Evolutionary conservation across 1,140 invertebrate species (phyloP), one percentile per base, ranked within the genome.

Genomic region (Ganaspis sp.): DNA sequence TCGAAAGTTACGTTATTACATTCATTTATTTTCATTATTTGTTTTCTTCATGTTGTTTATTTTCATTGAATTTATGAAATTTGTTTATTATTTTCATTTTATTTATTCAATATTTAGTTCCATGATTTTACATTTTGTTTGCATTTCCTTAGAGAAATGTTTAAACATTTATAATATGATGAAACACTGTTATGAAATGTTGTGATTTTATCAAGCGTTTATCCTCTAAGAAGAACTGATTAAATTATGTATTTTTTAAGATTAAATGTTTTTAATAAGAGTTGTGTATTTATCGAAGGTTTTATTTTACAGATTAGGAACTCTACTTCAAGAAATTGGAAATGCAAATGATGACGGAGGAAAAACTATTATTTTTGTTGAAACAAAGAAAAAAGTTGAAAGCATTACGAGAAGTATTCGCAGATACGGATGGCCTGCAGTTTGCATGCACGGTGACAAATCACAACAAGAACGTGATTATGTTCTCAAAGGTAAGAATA

Each of bases 401-500:
- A 96, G 97, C 82, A 95, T 99, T 11, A 97, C 97, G 9, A 94
- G 96, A 83, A 94, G 94, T 87, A 97, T 99, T 88, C 94, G 96
- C 86, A 93, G 96, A 81, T 97, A 96, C 90, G 98, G 98, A 0
- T 97, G 96, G 96, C 94, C 96, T 81, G 95, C 97, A 70, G 95
- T 98, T 84, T 95, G 96, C 90, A 99, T 99, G 94, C 98, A 99
- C 88, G 98, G 98, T 75, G 98, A 99, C 89, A 99, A 99, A 92
- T 97, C 97, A 69, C 98, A 99, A 89, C 96, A 96, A 88, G 98
- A 99, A 90, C 93, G 98, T 90, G 98, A 99, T 92, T 97, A 97
- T 94, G 97, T 98, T 74, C 92, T 99, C 69, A 95, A 95, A 92
- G 94, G 95, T 94, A 90, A 80, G 54, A 80, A 69, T 72, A 70